Evolutionary conservation across 2,113 vertebrate genomes (phyloP).

Genomic region (Sclerurus mexicanus): DNA sequence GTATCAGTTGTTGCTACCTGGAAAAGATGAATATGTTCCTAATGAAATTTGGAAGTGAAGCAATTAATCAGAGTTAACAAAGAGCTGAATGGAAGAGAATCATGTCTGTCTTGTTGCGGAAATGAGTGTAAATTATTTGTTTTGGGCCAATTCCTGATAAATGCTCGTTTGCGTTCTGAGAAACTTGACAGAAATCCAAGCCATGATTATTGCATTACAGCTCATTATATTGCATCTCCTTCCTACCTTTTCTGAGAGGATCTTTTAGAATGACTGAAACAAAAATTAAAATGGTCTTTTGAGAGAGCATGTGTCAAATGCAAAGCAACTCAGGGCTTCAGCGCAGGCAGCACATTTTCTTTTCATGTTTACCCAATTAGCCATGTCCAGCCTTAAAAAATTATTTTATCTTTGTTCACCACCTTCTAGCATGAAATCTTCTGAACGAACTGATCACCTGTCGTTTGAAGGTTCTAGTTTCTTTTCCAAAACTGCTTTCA

Average conservation of each 20-base stretch:
- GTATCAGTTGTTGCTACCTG: conserved; percentile 38
- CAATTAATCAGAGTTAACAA: conserved; percentile 74
- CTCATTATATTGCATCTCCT: conserved; percentile 21
- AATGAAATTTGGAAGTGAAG: conserved; percentile 65
- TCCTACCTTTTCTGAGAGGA: background rate
- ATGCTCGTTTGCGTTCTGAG: conserved; percentile 56
- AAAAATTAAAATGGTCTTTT: background rate
- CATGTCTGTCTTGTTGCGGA: conserved; percentile 61
- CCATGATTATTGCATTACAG: conserved; percentile 55
- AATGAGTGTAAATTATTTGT: conserved; percentile 73
- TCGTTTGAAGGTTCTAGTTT: background rate
- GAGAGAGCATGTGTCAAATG: background rate
- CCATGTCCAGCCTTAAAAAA: background rate
- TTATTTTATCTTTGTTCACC: background rate
- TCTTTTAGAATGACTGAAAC: background rate
- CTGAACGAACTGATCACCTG: background rate
- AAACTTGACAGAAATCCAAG: conserved; percentile 64
- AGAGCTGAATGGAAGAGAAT: conserved; percentile 50
- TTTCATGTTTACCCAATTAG: background rate
- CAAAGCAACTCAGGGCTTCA: background rate
- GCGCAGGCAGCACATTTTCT: background rate
- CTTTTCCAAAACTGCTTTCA: background rate
- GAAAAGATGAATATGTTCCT: conserved; percentile 48
- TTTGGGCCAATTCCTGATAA: conserved; percentile 71
- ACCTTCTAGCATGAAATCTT: background rate